phyloP scores from a whole-genome alignment of 2,797 vertebrate species.

The Alexandromys oeconomus region DNA sequence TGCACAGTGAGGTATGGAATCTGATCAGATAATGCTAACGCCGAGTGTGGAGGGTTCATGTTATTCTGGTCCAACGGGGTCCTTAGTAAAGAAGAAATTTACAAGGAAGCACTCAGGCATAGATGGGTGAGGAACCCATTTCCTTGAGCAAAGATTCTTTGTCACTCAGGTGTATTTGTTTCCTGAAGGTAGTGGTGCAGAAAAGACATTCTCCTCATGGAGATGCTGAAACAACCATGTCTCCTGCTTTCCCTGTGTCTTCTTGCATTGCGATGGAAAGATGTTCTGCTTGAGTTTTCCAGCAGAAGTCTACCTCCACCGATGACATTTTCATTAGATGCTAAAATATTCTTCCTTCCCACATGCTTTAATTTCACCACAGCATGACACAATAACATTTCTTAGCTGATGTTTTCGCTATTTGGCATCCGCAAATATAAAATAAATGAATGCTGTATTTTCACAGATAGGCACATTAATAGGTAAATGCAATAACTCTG shows the following conservation, averaged over 20 bases:
- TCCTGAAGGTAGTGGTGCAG: background rate
- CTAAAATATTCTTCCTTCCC: background rate
- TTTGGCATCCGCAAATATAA: background rate
- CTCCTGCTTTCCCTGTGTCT: background rate
- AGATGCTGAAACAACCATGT: background rate
- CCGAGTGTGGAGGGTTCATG: background rate
- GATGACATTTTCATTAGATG: slow-evolving; percentile 53
- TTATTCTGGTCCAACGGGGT: background rate
- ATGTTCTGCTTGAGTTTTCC: slow-evolving; percentile 58
- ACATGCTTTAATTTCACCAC: background rate
- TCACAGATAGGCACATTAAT: slow-evolving; percentile 23
- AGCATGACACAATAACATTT: slow-evolving; percentile 38
- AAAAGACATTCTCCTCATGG: background rate
- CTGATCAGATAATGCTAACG: background rate
- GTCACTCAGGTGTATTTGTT: background rate
- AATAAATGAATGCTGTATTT: background rate
- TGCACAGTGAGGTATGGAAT: background rate
- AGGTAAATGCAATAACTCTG: background rate
- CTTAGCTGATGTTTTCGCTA: slow-evolving; percentile 15
- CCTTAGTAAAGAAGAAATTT: background rate
- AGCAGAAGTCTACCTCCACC: slow-evolving; percentile 24
- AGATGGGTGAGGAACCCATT: background rate
- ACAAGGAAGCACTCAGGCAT: background rate
- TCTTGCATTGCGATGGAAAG: slow-evolving; percentile 22
- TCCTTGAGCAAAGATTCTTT: background rate